Evolutionary conservation across 2,888 invertebrate species (phyloP), one percentile per base, ranked within the genome.

Genomic region (Sepioteuthis lessoniana): DNA sequence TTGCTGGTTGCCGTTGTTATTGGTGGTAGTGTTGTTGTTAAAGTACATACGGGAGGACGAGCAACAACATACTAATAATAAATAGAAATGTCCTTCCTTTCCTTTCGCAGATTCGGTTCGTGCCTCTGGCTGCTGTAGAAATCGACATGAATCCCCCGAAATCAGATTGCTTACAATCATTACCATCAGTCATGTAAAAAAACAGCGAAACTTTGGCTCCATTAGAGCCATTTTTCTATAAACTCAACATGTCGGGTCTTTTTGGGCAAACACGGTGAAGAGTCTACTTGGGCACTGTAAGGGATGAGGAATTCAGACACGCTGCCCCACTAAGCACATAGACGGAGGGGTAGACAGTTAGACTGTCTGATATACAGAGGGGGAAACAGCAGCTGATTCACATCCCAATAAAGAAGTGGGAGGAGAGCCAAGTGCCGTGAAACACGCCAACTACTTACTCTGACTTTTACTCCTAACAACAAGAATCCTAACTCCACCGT

Each of bases 211-310:
- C 95, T 94, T 94, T 95, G 96, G 96, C 96, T 96, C 95, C 94
- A 94, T 94, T 94, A 93, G 95, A 96, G 96, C 96, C 96, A 96
- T 96, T 94, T 76, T 19, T 95, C 95, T 96, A 95, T 95, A 95
- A 95, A 95, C 95, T 95, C 95, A 95, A 96, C 95, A 96, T 95
- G 95, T 95, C 95, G 95, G 95, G 95, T 95, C 95, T 95, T 95
- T 95, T 94, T 95, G 95, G 95, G 95, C 76, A 35, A 76, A 76
- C 76, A 76, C 76, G n/a, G 96, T 96, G 96, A 96, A 96, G 96
- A 95, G 96, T 95, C 96, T 95, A 95, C 95, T 21, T 21, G 76
- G n/a, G n/a, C n/a, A 76, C 76, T 10, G 76, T 76, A 21, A 76
- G 76, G 76, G 76, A 19, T 35, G 16, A n/a, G n/a, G 76, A n/a